Evolutionary conservation across 2,797 vertebrate genomes (phyloP).

Genomic region (Lindbergichthys nudifrons): DNA sequence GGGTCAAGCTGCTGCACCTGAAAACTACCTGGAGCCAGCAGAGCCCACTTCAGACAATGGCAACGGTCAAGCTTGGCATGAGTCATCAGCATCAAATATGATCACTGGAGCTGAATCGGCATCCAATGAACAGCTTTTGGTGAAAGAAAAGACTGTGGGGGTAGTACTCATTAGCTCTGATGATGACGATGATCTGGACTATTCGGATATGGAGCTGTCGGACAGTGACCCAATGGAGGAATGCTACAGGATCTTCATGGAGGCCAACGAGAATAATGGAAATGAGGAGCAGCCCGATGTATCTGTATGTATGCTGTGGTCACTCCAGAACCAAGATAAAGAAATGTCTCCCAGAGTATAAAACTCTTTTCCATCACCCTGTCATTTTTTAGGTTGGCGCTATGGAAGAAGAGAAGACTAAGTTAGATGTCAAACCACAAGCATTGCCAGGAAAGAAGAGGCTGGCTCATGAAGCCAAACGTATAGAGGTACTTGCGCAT

Average conservation of each 20-base stretch:
- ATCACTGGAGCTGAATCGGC: slow-evolving; percentile 4
- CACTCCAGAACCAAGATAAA: not conserved
- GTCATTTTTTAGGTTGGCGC: slow-evolving; percentile 56
- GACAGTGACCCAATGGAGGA: slow-evolving; percentile 87
- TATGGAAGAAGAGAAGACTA: slow-evolving; percentile 31
- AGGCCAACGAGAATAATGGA: slow-evolving; percentile 64
- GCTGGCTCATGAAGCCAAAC: slow-evolving; percentile 79
- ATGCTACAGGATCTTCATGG: slow-evolving; percentile 88
- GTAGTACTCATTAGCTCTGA: slow-evolving; percentile 68
- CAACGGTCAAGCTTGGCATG: slow-evolving; percentile 13
- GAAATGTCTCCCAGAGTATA: not conserved
- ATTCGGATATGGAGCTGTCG: slow-evolving; percentile 77
- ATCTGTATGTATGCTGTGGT: slow-evolving; percentile 67
- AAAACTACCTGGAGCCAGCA: not conserved
- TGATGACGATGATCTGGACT: slow-evolving; percentile 64
- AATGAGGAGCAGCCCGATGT: slow-evolving; percentile 13
- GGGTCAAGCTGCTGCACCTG: not conserved
- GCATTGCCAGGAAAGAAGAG: slow-evolving; percentile 71
- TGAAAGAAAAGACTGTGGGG: not conserved
- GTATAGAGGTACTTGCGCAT: slow-evolving; percentile 72
- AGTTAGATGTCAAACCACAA: slow-evolving; percentile 52
- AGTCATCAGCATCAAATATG: slow-evolving; percentile 12
- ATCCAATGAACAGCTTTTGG: slow-evolving; percentile 11
- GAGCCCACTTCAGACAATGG: slow-evolving; percentile 11
- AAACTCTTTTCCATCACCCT: not conserved